Conservation (phyloP, 1,140 invertebrate species). For the Argopecten irradians region DNA sequence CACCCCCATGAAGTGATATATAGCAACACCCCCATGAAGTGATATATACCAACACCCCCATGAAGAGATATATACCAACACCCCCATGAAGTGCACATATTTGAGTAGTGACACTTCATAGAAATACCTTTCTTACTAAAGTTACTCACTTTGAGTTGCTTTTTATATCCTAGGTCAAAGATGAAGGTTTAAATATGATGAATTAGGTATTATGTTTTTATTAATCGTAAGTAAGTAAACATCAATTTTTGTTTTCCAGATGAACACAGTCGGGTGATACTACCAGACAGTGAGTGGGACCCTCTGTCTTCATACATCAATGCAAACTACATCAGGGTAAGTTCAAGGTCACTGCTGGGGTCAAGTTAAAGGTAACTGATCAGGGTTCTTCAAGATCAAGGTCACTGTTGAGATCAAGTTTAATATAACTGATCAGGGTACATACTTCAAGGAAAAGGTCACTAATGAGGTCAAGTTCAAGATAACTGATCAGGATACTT, state of each 20-base stretch:
- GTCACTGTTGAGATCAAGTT: not conserved
- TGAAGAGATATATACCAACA: too few species aligned
- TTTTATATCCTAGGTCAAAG: not conserved
- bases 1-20: too few species aligned
- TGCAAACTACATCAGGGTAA: constrained; percentile 95
- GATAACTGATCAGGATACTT: too few species aligned
- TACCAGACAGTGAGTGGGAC: constrained; percentile 88
- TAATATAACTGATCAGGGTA: too few species aligned
- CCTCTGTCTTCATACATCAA: constrained; percentile 97
- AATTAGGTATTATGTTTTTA: not conserved
- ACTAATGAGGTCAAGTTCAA: too few species aligned
- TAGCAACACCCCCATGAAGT: too few species aligned
- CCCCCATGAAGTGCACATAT: too few species aligned
- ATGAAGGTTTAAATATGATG: not conserved
- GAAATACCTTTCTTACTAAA: not conserved
- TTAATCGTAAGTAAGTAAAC: not conserved
- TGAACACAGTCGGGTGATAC: constrained; percentile 94
- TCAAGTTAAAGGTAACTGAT: not conserved
- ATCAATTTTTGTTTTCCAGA: constrained; percentile 80
- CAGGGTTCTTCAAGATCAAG: too few species aligned
- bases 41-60: too few species aligned
- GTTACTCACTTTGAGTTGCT: not conserved
- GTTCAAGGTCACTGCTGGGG: constrained; percentile 49
- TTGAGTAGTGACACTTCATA: too few species aligned
- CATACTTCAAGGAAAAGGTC: too few species aligned